A percentile compares a stretch with the other conserved stretches of the same genome.
phyloP scores from a whole-genome alignment of 2,888 invertebrate species.

The Carterocephalus palaemon region DNA sequence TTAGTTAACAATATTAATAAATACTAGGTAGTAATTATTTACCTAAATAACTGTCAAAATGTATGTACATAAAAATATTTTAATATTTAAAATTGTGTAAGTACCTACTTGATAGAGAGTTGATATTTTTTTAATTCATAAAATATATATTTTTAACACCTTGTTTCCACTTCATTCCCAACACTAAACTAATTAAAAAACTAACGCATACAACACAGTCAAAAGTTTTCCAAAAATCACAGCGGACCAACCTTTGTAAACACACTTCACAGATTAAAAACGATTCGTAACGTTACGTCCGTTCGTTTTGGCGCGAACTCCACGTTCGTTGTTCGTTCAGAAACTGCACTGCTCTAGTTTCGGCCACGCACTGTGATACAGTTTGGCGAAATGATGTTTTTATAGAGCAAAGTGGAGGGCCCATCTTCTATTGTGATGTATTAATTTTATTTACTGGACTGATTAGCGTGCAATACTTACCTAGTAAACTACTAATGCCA shows the following conservation, averaged over 20 bases:
- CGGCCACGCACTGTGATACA: conserved; percentile 53
- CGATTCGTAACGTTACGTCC: conserved; percentile 5
- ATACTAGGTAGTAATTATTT: no score
- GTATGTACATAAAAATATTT: no score
- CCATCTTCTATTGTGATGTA: conserved; percentile 48
- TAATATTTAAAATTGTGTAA: no score
- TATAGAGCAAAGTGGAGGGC: conserved; percentile 51
- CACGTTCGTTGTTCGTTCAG: conserved; percentile 28
- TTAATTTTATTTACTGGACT: conserved; percentile 27
- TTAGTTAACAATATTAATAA: no score
- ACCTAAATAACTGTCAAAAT: no score
- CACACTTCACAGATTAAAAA: conserved; percentile 20
- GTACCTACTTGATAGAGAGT: no score
- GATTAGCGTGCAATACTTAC: conserved; percentile 12
- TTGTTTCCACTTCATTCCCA: not conserved
- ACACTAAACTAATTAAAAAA: not conserved
- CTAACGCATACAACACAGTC: no score
- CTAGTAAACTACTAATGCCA: not conserved
- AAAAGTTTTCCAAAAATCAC: no score
- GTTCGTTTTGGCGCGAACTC: conserved; percentile 19
- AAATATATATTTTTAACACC: no score
- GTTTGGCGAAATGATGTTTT: conserved; percentile 56
- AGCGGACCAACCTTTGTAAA: conserved; percentile 8
- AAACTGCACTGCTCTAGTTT: conserved; percentile 45
- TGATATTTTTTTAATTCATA: no score